Conservation (phyloP, 2,113 vertebrate genomes). For the Silurus glanis region DNA sequence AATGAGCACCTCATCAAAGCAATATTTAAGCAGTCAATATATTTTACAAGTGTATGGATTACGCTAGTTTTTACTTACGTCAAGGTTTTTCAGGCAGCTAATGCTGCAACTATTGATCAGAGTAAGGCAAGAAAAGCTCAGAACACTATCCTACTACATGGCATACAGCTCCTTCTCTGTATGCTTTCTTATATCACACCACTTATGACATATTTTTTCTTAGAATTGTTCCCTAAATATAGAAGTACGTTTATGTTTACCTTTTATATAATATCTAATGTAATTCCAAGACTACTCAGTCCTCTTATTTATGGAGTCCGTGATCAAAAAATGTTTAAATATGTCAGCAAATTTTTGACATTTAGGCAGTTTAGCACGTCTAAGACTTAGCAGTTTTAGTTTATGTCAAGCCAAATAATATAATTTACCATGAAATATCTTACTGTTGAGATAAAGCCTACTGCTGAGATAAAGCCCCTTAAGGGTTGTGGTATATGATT, state of each 20-base stretch:
- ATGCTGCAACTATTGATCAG: conserved; percentile 10
- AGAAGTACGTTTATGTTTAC: conserved; percentile 38
- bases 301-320: conserved; percentile 55
- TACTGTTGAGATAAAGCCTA: not conserved
- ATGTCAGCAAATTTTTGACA: not conserved
- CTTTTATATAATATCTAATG: conserved; percentile 46
- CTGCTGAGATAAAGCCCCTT: not conserved
- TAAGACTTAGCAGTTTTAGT: not conserved
- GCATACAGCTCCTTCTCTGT: conserved; percentile 59
- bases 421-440: not conserved
- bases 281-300: conserved; percentile 62
- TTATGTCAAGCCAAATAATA: not conserved
- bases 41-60: conserved; percentile 59
- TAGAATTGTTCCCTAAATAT: conserved; percentile 13
- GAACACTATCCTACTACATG: conserved; percentile 65
- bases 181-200: conserved; percentile 53
- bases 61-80: conserved; percentile 60
- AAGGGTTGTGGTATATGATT: no score
- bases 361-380: not conserved
- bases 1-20: conserved; percentile 8
- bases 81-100: conserved; percentile 52
- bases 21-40: conserved; percentile 31
- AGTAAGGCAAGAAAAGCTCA: conserved; percentile 53
- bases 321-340: conserved; percentile 52
- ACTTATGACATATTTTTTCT: not conserved